Evolutionary conservation across 2,113 vertebrate species (phyloP).

Genomic region (Polypterus senegalus): DNA sequence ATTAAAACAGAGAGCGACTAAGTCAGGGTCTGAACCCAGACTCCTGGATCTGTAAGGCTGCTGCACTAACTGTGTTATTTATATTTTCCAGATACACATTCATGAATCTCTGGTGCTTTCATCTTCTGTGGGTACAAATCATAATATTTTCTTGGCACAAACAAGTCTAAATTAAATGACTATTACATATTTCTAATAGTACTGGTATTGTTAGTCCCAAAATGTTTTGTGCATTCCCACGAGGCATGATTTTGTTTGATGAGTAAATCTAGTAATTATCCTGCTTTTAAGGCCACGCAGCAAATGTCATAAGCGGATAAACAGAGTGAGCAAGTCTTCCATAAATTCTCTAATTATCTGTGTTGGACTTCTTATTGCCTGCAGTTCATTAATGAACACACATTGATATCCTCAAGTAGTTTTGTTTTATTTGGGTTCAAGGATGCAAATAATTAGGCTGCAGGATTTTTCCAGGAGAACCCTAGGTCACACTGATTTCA

Average conservation of each 20-base stretch:
- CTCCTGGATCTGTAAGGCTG: too few species aligned
- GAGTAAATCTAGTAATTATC: constrained; percentile 96
- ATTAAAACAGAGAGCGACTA: too few species aligned
- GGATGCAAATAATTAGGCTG: constrained; percentile 86
- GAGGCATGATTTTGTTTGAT: constrained; percentile 86
- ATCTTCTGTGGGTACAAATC: too few species aligned
- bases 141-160: too few species aligned
- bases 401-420: constrained; percentile 74
- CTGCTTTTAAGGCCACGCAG: constrained; percentile 70
- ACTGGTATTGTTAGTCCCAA: constrained; percentile 83
- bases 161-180: constrained; percentile 6
- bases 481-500: constrained; percentile 59
- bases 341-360: constrained; percentile 88
- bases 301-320: constrained; percentile 97
- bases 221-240: constrained; percentile 75
- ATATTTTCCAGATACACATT: too few species aligned
- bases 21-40: too few species aligned
- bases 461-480: constrained; percentile 61
- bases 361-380: constrained; percentile 77
- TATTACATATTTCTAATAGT: constrained; percentile 47
- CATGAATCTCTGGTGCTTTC: too few species aligned
- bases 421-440: constrained; percentile 70
- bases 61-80: too few species aligned
- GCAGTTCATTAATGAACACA: constrained; percentile 74
- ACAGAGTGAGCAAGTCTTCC: constrained; percentile 80